Evolutionary conservation across 2,888 invertebrate genomes (phyloP).

Genomic region (Euproctis similis): DNA sequence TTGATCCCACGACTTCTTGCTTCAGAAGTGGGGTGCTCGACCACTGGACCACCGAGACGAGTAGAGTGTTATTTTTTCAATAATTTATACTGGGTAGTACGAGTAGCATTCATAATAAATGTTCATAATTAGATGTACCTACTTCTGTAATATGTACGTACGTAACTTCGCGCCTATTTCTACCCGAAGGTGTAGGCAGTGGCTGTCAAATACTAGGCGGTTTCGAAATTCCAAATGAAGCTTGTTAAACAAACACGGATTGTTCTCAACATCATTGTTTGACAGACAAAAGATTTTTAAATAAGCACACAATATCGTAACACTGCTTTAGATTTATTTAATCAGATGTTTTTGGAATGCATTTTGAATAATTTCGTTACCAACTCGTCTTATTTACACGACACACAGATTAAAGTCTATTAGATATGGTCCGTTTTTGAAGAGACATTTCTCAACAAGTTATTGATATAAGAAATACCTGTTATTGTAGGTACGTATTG

Average conservation of each 20-base stretch:
- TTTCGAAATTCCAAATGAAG: conserved; percentile 15
- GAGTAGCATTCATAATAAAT: too few species aligned
- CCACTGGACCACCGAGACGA: too few species aligned
- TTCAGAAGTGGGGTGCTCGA: too few species aligned
- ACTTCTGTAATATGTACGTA: too few species aligned
- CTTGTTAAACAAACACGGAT: conserved; percentile 17
- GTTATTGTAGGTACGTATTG: too few species aligned
- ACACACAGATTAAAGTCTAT: conserved; percentile 29
- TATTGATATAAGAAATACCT: not conserved
- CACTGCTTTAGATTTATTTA: conserved; percentile 61
- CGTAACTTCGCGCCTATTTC: too few species aligned
- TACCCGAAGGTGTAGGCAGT: too few species aligned
- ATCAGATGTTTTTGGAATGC: conserved; percentile 57
- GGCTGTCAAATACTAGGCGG: too few species aligned
- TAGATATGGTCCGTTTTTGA: conserved; percentile 26
- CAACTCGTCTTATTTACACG: conserved; percentile 29
- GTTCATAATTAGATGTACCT: too few species aligned
- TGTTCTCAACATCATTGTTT: conserved; percentile 15
- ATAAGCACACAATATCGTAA: conserved; percentile 23
- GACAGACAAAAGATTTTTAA: conserved; percentile 31
- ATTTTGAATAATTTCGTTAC: conserved; percentile 30
- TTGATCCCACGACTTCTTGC: too few species aligned
- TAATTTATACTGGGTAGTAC: too few species aligned
- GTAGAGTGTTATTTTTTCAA: too few species aligned
- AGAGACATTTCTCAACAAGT: conserved; percentile 16